Percentiles rank a stretch among this genome's conserved stretches.
Evolutionary conservation across 2,113 vertebrate species (phyloP).

Genomic region (Dipodomys spectabilis): DNA sequence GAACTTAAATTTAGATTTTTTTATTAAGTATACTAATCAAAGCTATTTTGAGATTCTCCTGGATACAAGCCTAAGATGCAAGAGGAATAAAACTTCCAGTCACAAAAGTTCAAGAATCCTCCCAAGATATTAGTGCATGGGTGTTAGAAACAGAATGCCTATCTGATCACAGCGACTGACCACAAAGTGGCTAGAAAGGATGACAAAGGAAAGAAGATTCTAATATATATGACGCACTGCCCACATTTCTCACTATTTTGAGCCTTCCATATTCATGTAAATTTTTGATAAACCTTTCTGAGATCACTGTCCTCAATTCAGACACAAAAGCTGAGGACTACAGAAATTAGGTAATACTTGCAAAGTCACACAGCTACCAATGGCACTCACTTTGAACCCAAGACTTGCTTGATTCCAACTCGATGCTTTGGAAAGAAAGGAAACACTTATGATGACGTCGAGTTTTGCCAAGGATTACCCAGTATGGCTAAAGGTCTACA

Average conservation of each 20-base stretch:
- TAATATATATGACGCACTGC: neutral
- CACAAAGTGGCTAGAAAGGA: neutral
- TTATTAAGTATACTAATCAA: constrained; percentile 59
- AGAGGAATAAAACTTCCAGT: neutral
- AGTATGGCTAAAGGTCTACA: neutral
- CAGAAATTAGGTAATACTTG: neutral
- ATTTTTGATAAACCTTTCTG: neutral
- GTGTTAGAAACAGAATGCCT: constrained; percentile 3
- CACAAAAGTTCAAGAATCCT: neutral
- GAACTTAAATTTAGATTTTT: constrained; percentile 48
- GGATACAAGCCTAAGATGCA: neutral
- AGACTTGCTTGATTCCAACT: neutral
- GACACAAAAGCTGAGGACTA: neutral
- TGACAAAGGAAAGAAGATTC: neutral
- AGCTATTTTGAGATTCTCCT: constrained; percentile 1
- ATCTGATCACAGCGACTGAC: neutral
- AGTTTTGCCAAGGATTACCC: neutral
- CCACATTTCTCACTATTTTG: neutral
- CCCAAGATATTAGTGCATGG: neutral
- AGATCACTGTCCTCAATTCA: neutral
- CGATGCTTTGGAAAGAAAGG: neutral
- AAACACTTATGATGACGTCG: neutral
- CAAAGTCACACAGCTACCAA: neutral
- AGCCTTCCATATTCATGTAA: neutral
- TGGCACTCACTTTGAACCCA: neutral